These are phyloP conservation scores for Serranochromis macrocephalus DNA, from an alignment of 2,113 vertebrate species.

Conservation along the genomic window DNA sequence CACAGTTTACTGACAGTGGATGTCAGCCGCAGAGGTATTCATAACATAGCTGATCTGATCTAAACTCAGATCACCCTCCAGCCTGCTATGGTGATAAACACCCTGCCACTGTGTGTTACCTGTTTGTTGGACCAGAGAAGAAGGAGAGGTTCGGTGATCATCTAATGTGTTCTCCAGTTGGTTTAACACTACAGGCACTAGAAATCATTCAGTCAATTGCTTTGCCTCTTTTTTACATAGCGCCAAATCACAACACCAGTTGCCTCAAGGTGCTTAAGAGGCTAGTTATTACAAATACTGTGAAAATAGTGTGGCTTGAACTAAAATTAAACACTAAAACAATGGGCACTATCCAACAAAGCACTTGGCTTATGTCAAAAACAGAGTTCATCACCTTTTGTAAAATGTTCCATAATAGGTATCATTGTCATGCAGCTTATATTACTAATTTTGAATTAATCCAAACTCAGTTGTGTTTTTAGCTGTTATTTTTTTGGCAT, in stretches of 20 bases:
- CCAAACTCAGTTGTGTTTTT: background rate
- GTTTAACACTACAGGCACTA: background rate
- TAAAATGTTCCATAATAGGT: background rate
- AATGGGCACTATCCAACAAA: background rate
- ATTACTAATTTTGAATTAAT: background rate
- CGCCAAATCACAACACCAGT: background rate
- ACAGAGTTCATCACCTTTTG: background rate
- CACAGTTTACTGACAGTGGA: background rate
- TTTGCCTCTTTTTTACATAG: background rate
- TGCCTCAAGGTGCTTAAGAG: background rate
- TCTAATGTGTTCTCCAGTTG: background rate
- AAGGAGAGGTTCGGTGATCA: background rate
- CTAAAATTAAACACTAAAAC: background rate
- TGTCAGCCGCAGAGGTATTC: background rate
- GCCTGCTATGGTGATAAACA: background rate
- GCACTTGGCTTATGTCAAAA: background rate
- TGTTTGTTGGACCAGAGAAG: background rate
- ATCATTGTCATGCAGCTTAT: background rate
- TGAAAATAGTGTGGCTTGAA: background rate
- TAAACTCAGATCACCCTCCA: background rate
- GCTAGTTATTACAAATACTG: background rate
- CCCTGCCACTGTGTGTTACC: background rate
- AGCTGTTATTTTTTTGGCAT: background rate
- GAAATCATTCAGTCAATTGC: background rate
- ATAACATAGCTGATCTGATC: background rate